phyloP scores from a whole-genome alignment of 2,888 invertebrate genomes.

The Choreutis nemorana region DNA sequence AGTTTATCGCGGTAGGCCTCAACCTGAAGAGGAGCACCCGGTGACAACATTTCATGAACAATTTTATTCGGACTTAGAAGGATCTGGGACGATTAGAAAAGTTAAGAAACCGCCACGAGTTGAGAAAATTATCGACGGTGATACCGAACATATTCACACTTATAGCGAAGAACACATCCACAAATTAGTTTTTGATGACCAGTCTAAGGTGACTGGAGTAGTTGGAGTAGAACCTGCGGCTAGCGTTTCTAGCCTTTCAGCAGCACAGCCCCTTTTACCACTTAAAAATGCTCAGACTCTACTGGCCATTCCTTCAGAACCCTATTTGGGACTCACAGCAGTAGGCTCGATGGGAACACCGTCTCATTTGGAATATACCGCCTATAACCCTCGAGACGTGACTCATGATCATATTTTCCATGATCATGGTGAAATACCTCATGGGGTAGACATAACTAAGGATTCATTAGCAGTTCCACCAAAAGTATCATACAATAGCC shows the following conservation, averaged over 20 bases:
- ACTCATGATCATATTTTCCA: conserved; percentile 60
- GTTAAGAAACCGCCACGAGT: conserved; percentile 54
- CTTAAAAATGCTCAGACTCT: conserved; percentile 31
- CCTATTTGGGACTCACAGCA: conserved; percentile 26
- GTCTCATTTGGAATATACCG: conserved; percentile 43
- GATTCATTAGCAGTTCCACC: conserved; percentile 35
- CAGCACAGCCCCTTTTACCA: conserved; percentile 30
- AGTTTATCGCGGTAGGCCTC: conserved; percentile 25
- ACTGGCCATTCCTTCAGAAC: conserved; percentile 30
- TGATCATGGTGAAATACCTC: conserved; percentile 54
- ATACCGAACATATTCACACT: conserved; percentile 60
- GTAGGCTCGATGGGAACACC: conserved; percentile 40
- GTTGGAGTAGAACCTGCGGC: conserved; percentile 27
- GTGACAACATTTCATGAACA: conserved; percentile 53
- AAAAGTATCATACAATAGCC: conserved; percentile 41
- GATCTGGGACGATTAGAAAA: conserved; percentile 48
- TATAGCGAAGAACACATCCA: conserved; percentile 61
- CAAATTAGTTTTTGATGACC: conserved; percentile 44
- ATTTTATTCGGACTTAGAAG: conserved; percentile 56
- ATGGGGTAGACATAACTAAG: conserved; percentile 36
- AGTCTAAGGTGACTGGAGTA: conserved; percentile 24
- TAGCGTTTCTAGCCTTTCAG: conserved; percentile 29
- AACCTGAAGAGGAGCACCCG: conserved; percentile 40
- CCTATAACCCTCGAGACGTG: conserved; percentile 54
- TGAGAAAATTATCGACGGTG: conserved; percentile 60